These are phyloP conservation scores for Petrosia ficiformis DNA, from an alignment of 37 sponge, comb jelly and placozoan species.

Conservation along the genomic window DNA sequence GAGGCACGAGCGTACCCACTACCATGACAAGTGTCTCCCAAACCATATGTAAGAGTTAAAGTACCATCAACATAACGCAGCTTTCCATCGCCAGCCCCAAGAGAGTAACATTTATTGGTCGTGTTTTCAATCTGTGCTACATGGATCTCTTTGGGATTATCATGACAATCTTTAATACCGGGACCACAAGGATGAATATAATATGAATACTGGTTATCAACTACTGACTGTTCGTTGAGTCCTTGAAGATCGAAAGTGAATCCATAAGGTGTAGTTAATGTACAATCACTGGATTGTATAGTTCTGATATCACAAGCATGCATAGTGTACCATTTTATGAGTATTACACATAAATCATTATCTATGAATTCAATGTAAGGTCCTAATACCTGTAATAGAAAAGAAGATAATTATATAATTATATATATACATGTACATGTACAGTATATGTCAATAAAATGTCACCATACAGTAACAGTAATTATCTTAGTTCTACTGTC, in stretches of 20 bases:
- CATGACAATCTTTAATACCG: background rate
- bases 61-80: constrained; percentile 56
- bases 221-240: background rate
- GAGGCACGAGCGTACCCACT: constrained; percentile 41
- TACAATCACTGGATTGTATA: constrained; percentile 29
- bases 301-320: constrained; percentile 38
- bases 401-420: background rate
- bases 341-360: constrained; percentile 28
- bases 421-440: background rate
- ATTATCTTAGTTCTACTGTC: too few relatives aligned
- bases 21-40: constrained; percentile 62
- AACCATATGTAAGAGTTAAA: constrained; percentile 40
- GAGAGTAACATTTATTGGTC: constrained; percentile 18
- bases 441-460: background rate
- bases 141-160: background rate
- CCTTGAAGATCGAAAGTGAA: constrained; percentile 38
- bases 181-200: constrained; percentile 30
- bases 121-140: constrained; percentile 19
- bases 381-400: constrained; percentile 35
- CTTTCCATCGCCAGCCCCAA: constrained; percentile 28
- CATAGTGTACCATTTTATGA: constrained; percentile 47
- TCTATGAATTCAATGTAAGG: constrained; percentile 37
- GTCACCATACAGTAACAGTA: too few relatives aligned
- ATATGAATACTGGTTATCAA: constrained; percentile 14
- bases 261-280: constrained; percentile 14